phyloP scores from a whole-genome alignment of 2,888 invertebrate species.

The Macrophya alboannulata region DNA sequence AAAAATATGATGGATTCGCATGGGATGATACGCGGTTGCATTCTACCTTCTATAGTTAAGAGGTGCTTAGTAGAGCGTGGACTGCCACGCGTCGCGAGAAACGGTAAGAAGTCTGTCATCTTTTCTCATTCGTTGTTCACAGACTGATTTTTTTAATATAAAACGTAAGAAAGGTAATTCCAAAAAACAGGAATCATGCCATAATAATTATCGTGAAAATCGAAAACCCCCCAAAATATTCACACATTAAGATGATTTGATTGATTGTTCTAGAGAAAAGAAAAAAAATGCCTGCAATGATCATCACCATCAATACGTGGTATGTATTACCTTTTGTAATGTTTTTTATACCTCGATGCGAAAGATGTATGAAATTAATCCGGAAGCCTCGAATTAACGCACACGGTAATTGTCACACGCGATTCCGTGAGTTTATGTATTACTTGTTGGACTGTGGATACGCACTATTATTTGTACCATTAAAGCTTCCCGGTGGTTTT shows the following conservation, averaged over 20 bases:
- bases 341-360: background rate
- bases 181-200: background rate
- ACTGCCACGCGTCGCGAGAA: slow-evolving; percentile 49
- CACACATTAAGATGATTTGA: background rate
- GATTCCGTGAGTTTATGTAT: slow-evolving; percentile 1
- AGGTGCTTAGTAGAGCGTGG: slow-evolving; percentile 48
- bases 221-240: background rate
- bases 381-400: background rate
- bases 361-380: background rate
- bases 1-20: background rate
- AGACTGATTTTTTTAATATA: background rate
- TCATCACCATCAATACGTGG: background rate
- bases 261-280: background rate
- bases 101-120: slow-evolving; percentile 18
- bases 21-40: slow-evolving; percentile 17
- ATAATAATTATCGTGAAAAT: background rate
- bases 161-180: background rate
- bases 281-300: background rate
- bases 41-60: slow-evolving; percentile 14
- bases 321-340: background rate
- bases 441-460: slow-evolving; percentile 15
- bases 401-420: slow-evolving; percentile 10
- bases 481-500: slow-evolving; percentile 14
- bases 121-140: slow-evolving; percentile 3
- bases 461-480: slow-evolving; percentile 41